These are phyloP conservation scores for Scelioninae gen. 1 DNA, from an alignment of 2,888 invertebrate species.

Conservation along the genomic window DNA sequence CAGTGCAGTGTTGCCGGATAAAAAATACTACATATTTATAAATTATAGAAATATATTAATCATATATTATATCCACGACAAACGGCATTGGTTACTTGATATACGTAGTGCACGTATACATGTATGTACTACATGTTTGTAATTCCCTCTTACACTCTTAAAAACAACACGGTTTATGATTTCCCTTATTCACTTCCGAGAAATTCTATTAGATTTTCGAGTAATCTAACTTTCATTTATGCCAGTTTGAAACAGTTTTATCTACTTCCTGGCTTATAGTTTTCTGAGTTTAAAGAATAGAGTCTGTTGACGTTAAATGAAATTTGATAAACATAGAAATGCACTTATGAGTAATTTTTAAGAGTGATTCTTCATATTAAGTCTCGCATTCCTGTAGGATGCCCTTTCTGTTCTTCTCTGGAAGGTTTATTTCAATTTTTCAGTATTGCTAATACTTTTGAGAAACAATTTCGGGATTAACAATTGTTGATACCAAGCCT, in stretches of 20 bases:
- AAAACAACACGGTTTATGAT: no score
- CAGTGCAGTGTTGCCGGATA: constrained; percentile 70
- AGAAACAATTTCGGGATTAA: constrained; percentile 13
- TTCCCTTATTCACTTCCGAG: no score
- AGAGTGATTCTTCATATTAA: constrained; percentile 18
- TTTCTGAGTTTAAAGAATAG: no score
- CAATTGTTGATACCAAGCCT: not conserved
- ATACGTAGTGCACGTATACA: constrained; percentile 5
- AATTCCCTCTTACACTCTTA: not conserved
- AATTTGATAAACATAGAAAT: no score
- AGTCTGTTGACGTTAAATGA: no score
- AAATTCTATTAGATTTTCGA: no score
- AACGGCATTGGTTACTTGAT: constrained; percentile 27
- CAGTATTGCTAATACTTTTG: not conserved
- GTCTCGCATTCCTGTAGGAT: constrained; percentile 10
- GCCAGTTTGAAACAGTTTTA: no score
- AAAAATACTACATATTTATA: constrained; percentile 41
- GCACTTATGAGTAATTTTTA: no score
- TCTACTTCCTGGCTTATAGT: no score
- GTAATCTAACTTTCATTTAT: no score
- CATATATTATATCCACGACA: not conserved
- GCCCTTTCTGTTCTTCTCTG: constrained; percentile 32
- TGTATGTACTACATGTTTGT: constrained; percentile 41
- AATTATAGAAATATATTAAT: not conserved
- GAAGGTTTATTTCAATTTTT: not conserved